Base-by-base conservation (phyloP, 1,140 invertebrate species). In the Chlorops oryzae region DNA sequence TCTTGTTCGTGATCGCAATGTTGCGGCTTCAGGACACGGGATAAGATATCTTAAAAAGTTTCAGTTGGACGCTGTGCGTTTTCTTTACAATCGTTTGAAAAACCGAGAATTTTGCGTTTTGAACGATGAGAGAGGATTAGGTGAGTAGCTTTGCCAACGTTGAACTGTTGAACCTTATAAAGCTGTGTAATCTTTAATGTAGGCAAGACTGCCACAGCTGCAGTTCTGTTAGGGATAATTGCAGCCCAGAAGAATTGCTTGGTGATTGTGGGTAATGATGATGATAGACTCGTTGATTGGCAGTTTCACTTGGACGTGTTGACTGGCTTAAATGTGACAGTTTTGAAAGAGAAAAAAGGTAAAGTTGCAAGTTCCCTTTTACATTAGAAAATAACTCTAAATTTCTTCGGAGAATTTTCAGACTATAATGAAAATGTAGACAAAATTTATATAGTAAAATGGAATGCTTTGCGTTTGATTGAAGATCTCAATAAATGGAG, bases 41-140 rank as follows among this genome's bases (percentile, higher is more conserved):
- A 58, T 61, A 34, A 64, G 68, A 54, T 70, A 66, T 50, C 47
- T 70, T 5, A 70, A 61, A 43, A 23, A 51, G 15, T 68, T 66
- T 35, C 67, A 70, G 49, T 45, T 70, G 20, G 65, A 68, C 10
- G 68, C 58, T 1, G 42, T 68, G 13, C 51, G 51, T 3, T 70
- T 66, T 42, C 48, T 70, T 0, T 57, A 66, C 45, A 58, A 62
- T 4, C 63, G 56, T 28, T 58, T 68, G 23, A 46, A 35, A 17
- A 66, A 59, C 42, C 43, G 56, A 15, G 63, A 70, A 28, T 65
- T 61, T 37, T 57, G 64, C 43, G 52, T 70, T 34, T 54, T 64
- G 1, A 70, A 70, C 37, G 67, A 70, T 49, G 67, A 70, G 45
- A 68, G 63, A 38, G 67, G 67, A 0, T 49, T 70, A 45, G 67